Evolutionary conservation across 2,888 invertebrate species (phyloP).

Genomic region (Nephrotoma flavescens): DNA sequence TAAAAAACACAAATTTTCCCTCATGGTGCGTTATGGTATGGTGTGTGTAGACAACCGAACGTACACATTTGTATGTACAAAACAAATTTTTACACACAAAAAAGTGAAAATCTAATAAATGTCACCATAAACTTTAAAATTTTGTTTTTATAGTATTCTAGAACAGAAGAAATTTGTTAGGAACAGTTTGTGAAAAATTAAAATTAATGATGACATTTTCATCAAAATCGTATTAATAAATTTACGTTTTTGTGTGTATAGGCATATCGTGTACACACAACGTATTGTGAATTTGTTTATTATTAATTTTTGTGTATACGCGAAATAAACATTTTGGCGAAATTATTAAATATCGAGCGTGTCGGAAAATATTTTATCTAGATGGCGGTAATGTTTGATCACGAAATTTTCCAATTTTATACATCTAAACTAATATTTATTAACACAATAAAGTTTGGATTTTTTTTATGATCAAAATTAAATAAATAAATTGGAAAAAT

Average conservation of each 20-base stretch:
- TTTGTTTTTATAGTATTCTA: not conserved
- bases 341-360: not conserved
- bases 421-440: no score
- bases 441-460: no score
- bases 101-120: not conserved
- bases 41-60: not conserved
- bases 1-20: not conserved
- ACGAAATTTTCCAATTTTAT: not conserved
- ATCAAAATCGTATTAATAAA: not conserved
- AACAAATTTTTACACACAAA: not conserved
- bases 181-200: not conserved
- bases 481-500: no score
- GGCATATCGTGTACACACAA: not conserved
- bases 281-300: not conserved
- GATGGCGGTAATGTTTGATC: not conserved
- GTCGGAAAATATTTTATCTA: not conserved
- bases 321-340: not conserved
- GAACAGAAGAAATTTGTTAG: not conserved
- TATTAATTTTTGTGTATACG: not conserved
- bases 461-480: no score
- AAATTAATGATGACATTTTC: not conserved
- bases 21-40: not conserved
- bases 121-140: not conserved
- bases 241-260: not conserved
- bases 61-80: not conserved